Conservation (phyloP, 2,888 invertebrate genomes). For the Syrphus vitripennis region DNA sequence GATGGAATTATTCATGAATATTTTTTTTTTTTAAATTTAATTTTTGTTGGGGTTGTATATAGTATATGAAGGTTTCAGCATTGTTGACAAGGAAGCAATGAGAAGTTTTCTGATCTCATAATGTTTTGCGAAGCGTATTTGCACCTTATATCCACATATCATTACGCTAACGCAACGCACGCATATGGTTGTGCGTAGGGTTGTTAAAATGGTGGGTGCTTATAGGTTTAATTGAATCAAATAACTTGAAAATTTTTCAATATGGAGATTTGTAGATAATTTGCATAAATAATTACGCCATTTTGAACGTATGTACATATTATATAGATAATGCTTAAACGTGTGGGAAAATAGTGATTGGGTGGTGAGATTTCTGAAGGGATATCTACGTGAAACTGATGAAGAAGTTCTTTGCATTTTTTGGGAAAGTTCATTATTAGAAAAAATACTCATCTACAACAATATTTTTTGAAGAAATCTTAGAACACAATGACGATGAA, state of each 20-base stretch:
- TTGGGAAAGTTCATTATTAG: too few relatives aligned
- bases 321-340: background rate
- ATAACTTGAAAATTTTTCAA: slow-evolving; percentile 78
- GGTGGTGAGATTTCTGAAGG: too few relatives aligned
- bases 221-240: slow-evolving; percentile 79
- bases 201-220: slow-evolving; percentile 41
- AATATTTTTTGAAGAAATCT: too few relatives aligned
- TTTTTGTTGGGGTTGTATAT: background rate
- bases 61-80: background rate
- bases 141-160: slow-evolving; percentile 37
- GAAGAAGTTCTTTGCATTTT: too few relatives aligned
- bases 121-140: slow-evolving; percentile 45
- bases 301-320: slow-evolving; percentile 43
- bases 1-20: slow-evolving; percentile 64
- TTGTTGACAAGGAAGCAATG: background rate
- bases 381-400: too few relatives aligned
- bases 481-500: too few relatives aligned
- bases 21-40: background rate
- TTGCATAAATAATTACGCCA: slow-evolving; percentile 56
- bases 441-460: too few relatives aligned
- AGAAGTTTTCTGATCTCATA: slow-evolving; percentile 31
- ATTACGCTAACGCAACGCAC: slow-evolving; percentile 40
- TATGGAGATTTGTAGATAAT: slow-evolving; percentile 53
- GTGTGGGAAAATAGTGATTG: background rate
- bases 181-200: slow-evolving; percentile 15